Conservation (phyloP, 2,113 vertebrate species). For the Urocynchramus pylzowi region DNA sequence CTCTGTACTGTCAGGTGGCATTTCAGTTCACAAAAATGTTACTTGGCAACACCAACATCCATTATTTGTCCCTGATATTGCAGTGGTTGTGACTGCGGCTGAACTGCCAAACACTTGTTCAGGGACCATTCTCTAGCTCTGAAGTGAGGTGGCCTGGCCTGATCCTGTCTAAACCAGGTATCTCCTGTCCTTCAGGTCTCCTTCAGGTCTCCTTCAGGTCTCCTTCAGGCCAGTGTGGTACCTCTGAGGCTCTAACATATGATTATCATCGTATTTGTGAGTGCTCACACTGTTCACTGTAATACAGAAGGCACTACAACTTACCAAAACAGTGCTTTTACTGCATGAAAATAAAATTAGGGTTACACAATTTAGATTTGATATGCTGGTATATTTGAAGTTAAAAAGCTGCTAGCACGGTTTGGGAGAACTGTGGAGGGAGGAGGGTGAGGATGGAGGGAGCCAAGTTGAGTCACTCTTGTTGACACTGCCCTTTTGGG, state of each 20-base stretch:
- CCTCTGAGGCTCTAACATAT: neutral
- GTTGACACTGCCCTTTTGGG: neutral
- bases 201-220: neutral
- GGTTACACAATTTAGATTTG: neutral
- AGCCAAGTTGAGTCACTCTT: neutral
- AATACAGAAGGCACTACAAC: neutral
- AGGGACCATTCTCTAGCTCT: neutral
- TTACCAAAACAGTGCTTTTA: neutral
- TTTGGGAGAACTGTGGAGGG: neutral
- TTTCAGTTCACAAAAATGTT: neutral
- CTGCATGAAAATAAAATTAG: neutral
- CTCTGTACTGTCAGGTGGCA: neutral
- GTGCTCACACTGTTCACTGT: neutral
- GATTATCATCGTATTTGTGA: accelerated
- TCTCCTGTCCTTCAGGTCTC: neutral
- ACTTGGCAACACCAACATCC: neutral
- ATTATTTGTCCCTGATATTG: neutral
- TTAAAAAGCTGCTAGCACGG: neutral
- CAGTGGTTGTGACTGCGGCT: neutral
- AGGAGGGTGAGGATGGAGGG: neutral
- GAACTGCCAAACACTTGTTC: neutral
- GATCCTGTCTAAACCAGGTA: neutral
- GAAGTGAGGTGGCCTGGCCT: neutral
- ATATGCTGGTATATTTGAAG: neutral
- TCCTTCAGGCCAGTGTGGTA: neutral